A percentile compares a stretch with the other conserved stretches of the same genome.
These are phyloP conservation scores for Acleris emargana DNA, from an alignment of 2,888 invertebrate genomes.

Conservation along the genomic window DNA sequence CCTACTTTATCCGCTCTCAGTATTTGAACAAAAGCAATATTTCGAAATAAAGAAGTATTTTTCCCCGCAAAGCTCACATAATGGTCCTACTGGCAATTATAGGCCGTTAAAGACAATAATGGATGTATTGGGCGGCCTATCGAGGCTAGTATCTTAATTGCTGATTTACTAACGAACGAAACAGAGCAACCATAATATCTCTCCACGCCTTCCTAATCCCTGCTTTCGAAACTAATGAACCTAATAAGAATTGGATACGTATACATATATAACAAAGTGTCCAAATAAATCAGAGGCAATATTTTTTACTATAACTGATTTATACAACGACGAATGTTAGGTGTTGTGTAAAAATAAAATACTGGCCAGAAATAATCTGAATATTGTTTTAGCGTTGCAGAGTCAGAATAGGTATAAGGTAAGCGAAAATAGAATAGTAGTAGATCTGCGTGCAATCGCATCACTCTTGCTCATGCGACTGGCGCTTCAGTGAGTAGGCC, in stretches of 20 bases:
- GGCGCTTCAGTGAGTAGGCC: too few relatives aligned
- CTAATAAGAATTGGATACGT: slow-evolving; percentile 11
- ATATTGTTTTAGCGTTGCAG: too few relatives aligned
- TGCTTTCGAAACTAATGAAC: slow-evolving; percentile 38
- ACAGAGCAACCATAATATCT: slow-evolving; percentile 36
- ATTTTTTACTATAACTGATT: too few relatives aligned
- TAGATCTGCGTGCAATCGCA: too few relatives aligned
- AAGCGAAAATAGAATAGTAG: too few relatives aligned
- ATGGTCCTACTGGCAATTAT: slow-evolving; percentile 62
- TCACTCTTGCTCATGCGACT: too few relatives aligned
- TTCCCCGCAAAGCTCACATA: slow-evolving; percentile 57
- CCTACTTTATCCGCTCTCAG: slow-evolving; percentile 18
- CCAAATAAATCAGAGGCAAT: too few relatives aligned
- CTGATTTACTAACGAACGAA: slow-evolving; percentile 59
- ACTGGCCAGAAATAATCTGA: too few relatives aligned
- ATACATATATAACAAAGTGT: neutral
- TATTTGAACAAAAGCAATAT: slow-evolving; percentile 38
- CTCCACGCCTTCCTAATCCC: slow-evolving; percentile 40
- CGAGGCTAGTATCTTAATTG: slow-evolving; percentile 70
- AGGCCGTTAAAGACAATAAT: slow-evolving; percentile 64
- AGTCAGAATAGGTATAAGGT: too few relatives aligned
- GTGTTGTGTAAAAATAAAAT: too few relatives aligned
- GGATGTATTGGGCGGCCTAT: slow-evolving; percentile 58
- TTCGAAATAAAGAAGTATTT: slow-evolving; percentile 59
- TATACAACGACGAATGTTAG: too few relatives aligned